Evolutionary conservation across 1,140 invertebrate genomes (phyloP).

Genomic region (Drosophila arawakana): DNA sequence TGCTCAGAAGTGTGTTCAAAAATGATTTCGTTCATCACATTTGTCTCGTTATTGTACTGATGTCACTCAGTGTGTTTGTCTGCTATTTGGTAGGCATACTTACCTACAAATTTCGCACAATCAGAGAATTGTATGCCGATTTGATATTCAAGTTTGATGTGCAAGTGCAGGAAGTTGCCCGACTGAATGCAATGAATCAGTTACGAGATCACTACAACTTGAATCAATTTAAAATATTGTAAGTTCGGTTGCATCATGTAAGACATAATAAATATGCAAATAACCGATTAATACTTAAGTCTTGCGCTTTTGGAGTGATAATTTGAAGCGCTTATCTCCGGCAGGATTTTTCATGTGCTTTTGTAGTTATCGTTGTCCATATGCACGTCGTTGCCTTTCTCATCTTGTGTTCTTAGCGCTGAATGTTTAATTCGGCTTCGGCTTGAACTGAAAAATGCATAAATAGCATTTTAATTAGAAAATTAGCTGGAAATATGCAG

Average conservation of each 20-base stretch:
- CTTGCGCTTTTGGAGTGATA: too few relatives aligned
- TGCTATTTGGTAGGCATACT: background rate
- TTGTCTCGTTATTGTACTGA: background rate
- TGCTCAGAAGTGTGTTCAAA: background rate
- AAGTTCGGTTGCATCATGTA: too few relatives aligned
- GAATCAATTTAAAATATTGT: too few relatives aligned
- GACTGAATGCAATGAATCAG: too few relatives aligned
- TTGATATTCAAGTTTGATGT: background rate
- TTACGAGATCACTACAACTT: too few relatives aligned
- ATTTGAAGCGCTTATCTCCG: too few relatives aligned
- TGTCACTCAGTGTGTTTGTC: background rate
- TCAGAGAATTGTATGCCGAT: background rate
- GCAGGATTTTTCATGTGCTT: too few relatives aligned
- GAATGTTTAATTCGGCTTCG: slow-evolving; percentile 66
- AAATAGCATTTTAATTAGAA: slow-evolving; percentile 84
- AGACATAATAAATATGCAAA: too few relatives aligned
- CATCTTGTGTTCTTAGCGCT: slow-evolving; percentile 17
- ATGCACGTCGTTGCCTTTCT: slow-evolving; percentile 2
- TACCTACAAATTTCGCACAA: background rate
- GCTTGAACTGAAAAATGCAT: slow-evolving; percentile 76
- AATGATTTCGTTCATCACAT: too few relatives aligned
- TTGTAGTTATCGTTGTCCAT: background rate
- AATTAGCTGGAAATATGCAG: slow-evolving; percentile 84
- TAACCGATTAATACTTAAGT: too few relatives aligned
- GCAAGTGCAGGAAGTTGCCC: background rate